Percentiles rank a stretch among this genome's conserved stretches.
Conservation (phyloP, 2,113 vertebrate genomes). For the Raja brachyura region DNA sequence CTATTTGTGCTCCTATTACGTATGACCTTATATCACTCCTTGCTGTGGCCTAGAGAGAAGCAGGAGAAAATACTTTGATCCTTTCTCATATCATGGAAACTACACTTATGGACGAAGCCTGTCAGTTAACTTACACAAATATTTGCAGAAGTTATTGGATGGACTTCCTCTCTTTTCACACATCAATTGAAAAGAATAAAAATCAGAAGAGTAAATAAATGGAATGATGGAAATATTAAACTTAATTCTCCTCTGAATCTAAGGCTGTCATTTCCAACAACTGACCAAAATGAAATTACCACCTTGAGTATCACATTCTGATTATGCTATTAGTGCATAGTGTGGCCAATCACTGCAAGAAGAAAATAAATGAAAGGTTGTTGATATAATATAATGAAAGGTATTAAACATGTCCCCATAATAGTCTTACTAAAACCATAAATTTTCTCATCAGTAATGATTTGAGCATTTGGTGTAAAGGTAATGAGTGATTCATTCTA, state of each 20-base stretch:
- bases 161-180: not conserved
- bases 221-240: not conserved
- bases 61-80: not conserved
- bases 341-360: not conserved
- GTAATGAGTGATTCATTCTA: slow-evolving; percentile 43
- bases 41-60: not conserved
- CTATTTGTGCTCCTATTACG: no score
- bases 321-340: not conserved
- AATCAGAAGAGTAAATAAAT: not conserved
- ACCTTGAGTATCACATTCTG: not conserved
- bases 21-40: not conserved
- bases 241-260: not conserved
- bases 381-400: slow-evolving; percentile 4
- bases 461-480: slow-evolving; percentile 49
- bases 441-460: slow-evolving; percentile 40
- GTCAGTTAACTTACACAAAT: no score
- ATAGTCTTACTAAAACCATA: not conserved
- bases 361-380: not conserved
- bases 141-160: not conserved
- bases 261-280: not conserved
- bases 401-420: not conserved
- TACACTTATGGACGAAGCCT: not conserved
- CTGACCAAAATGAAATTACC: not conserved
- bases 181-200: not conserved
- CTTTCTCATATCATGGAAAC: not conserved